Evolutionary conservation across 2,113 vertebrate genomes (phyloP), one percentile per base, ranked within the genome.

Genomic region (Sphyrna mokarran): DNA sequence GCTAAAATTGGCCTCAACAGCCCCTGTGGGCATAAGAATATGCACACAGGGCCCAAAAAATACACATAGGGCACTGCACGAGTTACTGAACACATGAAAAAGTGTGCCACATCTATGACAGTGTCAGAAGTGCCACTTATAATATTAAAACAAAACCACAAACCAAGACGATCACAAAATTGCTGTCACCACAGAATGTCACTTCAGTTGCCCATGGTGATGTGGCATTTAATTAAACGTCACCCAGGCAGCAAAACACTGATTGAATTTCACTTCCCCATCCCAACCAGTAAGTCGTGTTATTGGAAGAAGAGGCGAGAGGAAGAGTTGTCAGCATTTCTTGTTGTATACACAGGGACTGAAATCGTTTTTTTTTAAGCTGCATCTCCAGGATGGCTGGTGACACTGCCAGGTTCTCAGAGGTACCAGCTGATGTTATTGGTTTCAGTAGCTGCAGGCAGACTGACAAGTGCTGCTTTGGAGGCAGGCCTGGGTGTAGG

Each of bases 261-360:
- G 90, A 94, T 94, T 89, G 58, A 94, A 69, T 94, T 94, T 70
- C 66, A 22, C 9, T 94, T 94, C 91, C 63, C n/a, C 91, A 7
- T 69, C 33, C 63, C 63, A 68, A 70, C n/a, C n/a, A 94, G 20
- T 70, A 16, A 66, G 61, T n/a, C 22, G 68, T 37, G 66, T 18
- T 18, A 93, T 18, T 66, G 89, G 66, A 93, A 93, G 22, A 1
- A 26, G 54, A 3, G 11, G n/a, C 1, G 66, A 14, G 14, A 16
- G 66, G 16, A n/a, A 37, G 14, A 18, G 16, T 22, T 91, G 29
- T n/a, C 23, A 86, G 61, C 61, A 10, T 23, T 86, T 69, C 18
- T 72, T 72, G 3, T 26, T 54, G 5, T 29, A 33, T 61, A 90
- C 11, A 9, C 48, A 58, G 9, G 22, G 0, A n/a, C 16, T 61